Base-by-base conservation (phyloP, 2,113 vertebrate species). In the Cisticola juncidis region DNA sequence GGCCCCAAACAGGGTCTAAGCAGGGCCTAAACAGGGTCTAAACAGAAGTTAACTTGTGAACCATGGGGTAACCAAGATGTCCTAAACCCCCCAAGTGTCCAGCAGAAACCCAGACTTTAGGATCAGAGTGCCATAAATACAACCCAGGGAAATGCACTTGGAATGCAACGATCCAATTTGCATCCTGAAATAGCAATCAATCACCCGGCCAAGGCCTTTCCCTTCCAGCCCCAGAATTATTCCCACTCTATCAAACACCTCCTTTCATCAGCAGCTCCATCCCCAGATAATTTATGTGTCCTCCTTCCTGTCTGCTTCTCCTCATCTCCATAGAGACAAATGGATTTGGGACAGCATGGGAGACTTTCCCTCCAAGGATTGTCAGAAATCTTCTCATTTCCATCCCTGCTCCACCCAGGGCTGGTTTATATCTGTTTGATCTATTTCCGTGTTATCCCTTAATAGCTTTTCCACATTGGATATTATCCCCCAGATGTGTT, bases 171-270 rank as follows among this genome's bases (percentile, higher is more conserved):
- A 86, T 80, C 82, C 70, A 88, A 92, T 94, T 80, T 88, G 79
- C 76, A 66, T 90, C 82, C 68, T 88, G 72, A 38, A 92, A 90
- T 33, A 54, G 72, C 82, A 66, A 88, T 96, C 82, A 95, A 96
- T 97, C 94, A 93, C 51, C 28, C 44, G 68, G 82, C 80, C 92
- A 94, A 96, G 95, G 94, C 91, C 86, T 90, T 77, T 95, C 68
- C n/a, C 94, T 93, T 70, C 71, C 88, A 96, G 71, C 16, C 68
- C 80, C 6, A 2, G 82, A 90, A 90, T 93, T 83, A 94, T 74
- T 90, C 91, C 76, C 83, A 78, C 86, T 95, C 80, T 50, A 78
- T 95, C 95, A 91, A 95, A 84, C 81, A 88, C 69, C 40, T 87
- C 73, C 81, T 88, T 94, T 93, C 95, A 96, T 79, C 95, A 92